These are phyloP conservation scores for Psophia crepitans DNA, from an alignment of 2,113 vertebrate species.

Conservation along the genomic window DNA sequence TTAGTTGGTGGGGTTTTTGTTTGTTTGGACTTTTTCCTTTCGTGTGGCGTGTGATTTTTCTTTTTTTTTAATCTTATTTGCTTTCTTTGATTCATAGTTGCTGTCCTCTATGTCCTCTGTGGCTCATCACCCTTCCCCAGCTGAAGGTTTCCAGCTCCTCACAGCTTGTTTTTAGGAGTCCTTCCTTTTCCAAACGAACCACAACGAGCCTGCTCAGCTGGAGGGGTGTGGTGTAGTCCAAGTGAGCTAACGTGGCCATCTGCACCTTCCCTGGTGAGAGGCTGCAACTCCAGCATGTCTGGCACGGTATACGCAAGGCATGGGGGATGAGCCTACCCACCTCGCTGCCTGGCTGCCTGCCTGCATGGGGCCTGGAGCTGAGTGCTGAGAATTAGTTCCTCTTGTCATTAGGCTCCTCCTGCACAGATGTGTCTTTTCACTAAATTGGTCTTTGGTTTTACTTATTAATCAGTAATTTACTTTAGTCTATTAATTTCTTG, in stretches of 20 bases:
- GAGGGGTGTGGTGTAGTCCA: neutral
- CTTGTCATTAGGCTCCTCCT: neutral
- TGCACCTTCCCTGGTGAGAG: neutral
- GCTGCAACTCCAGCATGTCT: neutral
- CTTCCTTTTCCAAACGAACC: neutral
- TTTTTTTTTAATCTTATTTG: neutral
- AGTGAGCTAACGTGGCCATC: neutral
- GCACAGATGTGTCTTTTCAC: neutral
- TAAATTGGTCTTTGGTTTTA: neutral
- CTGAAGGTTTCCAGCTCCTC: neutral
- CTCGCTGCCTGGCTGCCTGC: neutral
- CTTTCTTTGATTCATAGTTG: neutral
- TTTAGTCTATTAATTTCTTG: neutral
- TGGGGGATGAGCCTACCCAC: neutral
- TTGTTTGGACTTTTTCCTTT: too few relatives aligned
- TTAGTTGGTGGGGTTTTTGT: neutral
- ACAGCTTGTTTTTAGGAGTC: neutral
- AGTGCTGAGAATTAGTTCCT: neutral
- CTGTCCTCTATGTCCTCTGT: neutral
- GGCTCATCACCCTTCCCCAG: neutral
- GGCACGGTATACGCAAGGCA: neutral
- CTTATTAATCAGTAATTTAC: neutral
- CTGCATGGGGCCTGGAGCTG: accelerated
- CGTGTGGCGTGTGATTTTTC: too few relatives aligned
- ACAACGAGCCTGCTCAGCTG: neutral